phyloP scores from a whole-genome alignment of 2,113 vertebrate species.

The Centropus bengalensis region DNA sequence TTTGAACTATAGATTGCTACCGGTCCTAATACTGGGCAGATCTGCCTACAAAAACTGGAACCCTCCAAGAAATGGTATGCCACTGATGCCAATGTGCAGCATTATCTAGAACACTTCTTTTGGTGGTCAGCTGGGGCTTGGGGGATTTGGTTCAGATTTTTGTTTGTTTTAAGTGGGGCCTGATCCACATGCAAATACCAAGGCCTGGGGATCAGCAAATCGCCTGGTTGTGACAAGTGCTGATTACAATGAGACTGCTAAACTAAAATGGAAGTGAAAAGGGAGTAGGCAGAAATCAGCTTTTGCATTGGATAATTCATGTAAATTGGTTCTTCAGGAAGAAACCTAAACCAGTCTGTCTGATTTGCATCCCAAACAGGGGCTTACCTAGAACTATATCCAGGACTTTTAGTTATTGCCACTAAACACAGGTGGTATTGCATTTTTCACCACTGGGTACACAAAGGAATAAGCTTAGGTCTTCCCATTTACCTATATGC shows the following conservation, averaged over 20 bases:
- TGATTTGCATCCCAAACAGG: not conserved
- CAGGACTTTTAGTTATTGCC: not conserved
- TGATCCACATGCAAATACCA: not conserved
- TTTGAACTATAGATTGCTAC: not conserved
- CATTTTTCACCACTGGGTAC: not conserved
- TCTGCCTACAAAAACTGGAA: not conserved
- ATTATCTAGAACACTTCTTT: not conserved
- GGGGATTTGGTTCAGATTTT: not conserved
- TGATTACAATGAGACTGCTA: not conserved
- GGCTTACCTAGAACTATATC: not conserved
- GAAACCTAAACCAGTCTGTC: not conserved
- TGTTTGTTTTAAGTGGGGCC: not conserved
- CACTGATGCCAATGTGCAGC: not conserved
- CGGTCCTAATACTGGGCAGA: not conserved
- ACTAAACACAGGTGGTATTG: not conserved
- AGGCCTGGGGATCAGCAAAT: not conserved
- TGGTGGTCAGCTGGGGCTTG: not conserved
- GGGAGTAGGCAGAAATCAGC: not conserved
- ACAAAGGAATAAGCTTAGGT: not conserved
- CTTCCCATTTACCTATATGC: not conserved
- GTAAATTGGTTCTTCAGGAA: not conserved
- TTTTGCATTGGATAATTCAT: not conserved
- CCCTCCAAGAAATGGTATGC: not conserved
- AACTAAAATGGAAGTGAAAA: not conserved
- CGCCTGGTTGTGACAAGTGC: not conserved